phyloP scores from a whole-genome alignment of 2,888 invertebrate genomes.

The Sacculina carcini region DNA sequence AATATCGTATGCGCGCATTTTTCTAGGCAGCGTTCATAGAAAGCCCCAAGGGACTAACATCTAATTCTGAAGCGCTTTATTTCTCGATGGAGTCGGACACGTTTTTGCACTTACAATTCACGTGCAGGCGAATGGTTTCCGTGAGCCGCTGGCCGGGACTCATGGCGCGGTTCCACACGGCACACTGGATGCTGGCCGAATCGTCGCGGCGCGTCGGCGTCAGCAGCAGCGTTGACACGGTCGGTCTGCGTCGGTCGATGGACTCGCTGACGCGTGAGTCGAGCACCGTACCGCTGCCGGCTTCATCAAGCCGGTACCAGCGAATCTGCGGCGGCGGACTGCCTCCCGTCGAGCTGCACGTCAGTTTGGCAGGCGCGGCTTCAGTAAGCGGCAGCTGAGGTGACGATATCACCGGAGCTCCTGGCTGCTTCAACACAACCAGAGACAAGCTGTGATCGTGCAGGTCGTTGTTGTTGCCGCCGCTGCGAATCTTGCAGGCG shows the following conservation, averaged over 20 bases:
- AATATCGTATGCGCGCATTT: too few relatives aligned
- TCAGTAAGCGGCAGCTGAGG: slow-evolving; percentile 53
- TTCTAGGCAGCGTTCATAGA: too few relatives aligned
- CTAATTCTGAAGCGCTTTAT: too few relatives aligned
- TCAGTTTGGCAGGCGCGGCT: slow-evolving; percentile 19
- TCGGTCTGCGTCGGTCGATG: slow-evolving; percentile 42
- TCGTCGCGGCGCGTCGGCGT: slow-evolving; percentile 60
- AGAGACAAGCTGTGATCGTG: slow-evolving; percentile 57
- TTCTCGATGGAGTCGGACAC: too few relatives aligned
- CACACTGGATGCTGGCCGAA: slow-evolving; percentile 52
- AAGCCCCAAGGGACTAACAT: too few relatives aligned
- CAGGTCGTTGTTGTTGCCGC: slow-evolving; percentile 54
- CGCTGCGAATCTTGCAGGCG: slow-evolving; percentile 43
- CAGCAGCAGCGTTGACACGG: slow-evolving; percentile 43
- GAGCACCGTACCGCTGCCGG: slow-evolving; percentile 8
- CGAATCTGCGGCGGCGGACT: slow-evolving; percentile 60
- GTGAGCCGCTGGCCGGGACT: slow-evolving; percentile 50
- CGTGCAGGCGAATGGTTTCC: slow-evolving; percentile 51
- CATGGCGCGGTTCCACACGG: slow-evolving; percentile 71
- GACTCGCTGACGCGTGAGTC: slow-evolving; percentile 23
- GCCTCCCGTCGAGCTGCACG: slow-evolving; percentile 48
- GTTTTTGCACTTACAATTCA: slow-evolving; percentile 55
- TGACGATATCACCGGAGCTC: slow-evolving; percentile 48
- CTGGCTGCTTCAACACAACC: slow-evolving; percentile 60
- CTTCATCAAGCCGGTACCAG: slow-evolving; percentile 13